Evolutionary conservation across 2,113 vertebrate species (phyloP).

Genomic region (Cyrtonyx montezumae): DNA sequence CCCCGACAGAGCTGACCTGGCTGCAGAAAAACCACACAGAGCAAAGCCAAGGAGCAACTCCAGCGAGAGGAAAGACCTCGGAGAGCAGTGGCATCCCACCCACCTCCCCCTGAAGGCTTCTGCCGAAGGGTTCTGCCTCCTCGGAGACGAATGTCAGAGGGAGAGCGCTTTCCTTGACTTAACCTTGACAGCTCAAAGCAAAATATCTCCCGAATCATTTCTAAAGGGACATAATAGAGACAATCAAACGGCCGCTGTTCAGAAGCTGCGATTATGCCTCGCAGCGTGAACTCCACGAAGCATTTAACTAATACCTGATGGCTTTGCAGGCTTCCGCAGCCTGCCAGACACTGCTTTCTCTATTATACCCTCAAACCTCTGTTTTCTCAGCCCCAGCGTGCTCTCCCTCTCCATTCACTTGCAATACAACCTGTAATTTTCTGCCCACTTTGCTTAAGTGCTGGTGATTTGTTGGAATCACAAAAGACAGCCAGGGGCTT

Average conservation of each 20-base stretch:
- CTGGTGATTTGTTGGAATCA: slow-evolving; percentile 70
- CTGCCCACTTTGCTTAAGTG: slow-evolving; percentile 75
- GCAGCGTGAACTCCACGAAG: slow-evolving; percentile 45
- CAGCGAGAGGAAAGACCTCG: not conserved
- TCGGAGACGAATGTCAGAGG: not conserved
- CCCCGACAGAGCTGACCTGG: not conserved
- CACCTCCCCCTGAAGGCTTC: not conserved
- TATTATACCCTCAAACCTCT: slow-evolving; percentile 47
- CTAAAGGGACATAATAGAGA: slow-evolving; percentile 57
- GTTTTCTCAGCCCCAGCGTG: slow-evolving; percentile 43
- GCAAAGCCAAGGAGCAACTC: not conserved
- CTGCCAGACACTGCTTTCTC: not conserved
- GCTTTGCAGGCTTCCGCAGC: slow-evolving; percentile 19
- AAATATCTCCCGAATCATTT: slow-evolving; percentile 44
- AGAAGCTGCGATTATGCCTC: slow-evolving; percentile 62
- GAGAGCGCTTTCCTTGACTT: slow-evolving; percentile 9
- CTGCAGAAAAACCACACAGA: not conserved
- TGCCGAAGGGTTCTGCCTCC: not conserved
- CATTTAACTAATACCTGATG: slow-evolving; percentile 71
- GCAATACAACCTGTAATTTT: slow-evolving; percentile 75
- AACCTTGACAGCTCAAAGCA: slow-evolving; percentile 55
- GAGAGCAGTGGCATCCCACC: not conserved
- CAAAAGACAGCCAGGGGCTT: slow-evolving; percentile 66
- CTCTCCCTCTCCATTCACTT: slow-evolving; percentile 64
- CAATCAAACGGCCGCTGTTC: slow-evolving; percentile 62